These are phyloP conservation scores for Pandemis heparana DNA, from an alignment of 2,888 invertebrate species.

Conservation along the genomic window DNA sequence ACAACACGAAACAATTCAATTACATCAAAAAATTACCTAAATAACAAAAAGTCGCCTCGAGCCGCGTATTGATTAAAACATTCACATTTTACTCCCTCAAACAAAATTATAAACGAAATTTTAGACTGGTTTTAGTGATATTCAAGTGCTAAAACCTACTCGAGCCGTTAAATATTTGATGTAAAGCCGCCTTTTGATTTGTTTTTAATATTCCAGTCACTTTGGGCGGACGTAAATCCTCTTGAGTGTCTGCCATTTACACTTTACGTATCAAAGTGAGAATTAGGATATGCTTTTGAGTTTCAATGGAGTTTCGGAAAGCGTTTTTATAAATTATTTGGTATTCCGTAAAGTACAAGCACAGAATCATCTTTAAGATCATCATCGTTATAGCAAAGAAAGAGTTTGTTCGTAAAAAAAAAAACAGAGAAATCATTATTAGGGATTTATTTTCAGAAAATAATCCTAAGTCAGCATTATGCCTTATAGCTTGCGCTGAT, in stretches of 20 bases:
- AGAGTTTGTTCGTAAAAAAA: too few species aligned
- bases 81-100: constrained; percentile 1
- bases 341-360: too few species aligned
- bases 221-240: constrained; percentile 20
- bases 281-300: not conserved
- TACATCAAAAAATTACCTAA: not conserved
- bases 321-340: too few species aligned
- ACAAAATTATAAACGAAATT: not conserved
- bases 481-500: too few species aligned
- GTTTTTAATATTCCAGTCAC: constrained; percentile 35
- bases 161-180: constrained; percentile 25
- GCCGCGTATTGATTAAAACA: not conserved
- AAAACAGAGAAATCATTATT: too few species aligned
- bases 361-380: too few species aligned
- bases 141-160: constrained; percentile 17
- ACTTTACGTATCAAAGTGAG: not conserved
- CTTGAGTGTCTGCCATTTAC: constrained; percentile 10
- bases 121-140: constrained; percentile 1
- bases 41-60: not conserved
- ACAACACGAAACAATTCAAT: not conserved
- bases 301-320: not conserved
- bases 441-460: too few species aligned
- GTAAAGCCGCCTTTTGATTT: constrained; percentile 19
- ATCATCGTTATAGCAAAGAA: too few species aligned
- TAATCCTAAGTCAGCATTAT: too few species aligned